Percentiles rank a stretch among this genome's conserved stretches.
phyloP scores from a whole-genome alignment of 2,113 vertebrate species.

The Prionailurus viverrinus region DNA sequence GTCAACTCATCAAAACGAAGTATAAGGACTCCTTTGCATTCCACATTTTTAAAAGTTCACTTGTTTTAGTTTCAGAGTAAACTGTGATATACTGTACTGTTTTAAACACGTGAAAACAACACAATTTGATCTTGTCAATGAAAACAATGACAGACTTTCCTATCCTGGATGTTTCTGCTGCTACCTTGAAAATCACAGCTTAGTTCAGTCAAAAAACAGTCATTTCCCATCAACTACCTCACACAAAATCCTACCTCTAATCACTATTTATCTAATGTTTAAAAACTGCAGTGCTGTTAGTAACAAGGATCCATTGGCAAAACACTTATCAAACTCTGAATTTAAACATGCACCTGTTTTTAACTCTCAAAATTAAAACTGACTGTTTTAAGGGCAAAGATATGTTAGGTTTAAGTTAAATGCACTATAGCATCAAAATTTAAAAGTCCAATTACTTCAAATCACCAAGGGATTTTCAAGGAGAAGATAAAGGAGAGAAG shows the following conservation, averaged over 20 bases:
- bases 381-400: neutral
- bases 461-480: neutral
- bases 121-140: slow-evolving; percentile 6
- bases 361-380: slow-evolving; percentile 35
- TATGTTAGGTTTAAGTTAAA: slow-evolving; percentile 2
- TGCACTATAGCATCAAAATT: neutral
- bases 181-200: slow-evolving; percentile 41
- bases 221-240: slow-evolving; percentile 3
- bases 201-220: slow-evolving; percentile 51
- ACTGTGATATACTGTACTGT: neutral
- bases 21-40: slow-evolving; percentile 2
- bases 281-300: neutral
- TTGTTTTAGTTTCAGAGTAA: slow-evolving; percentile 46
- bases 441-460: neutral
- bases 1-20: slow-evolving; percentile 52
- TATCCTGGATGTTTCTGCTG: slow-evolving; percentile 32
- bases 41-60: slow-evolving; percentile 9
- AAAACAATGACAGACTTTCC: neutral
- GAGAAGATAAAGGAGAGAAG: neutral
- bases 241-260: slow-evolving; percentile 42
- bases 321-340: slow-evolving; percentile 32
- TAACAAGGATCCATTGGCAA: neutral
- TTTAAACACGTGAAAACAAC: slow-evolving; percentile 46
- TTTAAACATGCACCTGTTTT: slow-evolving; percentile 15
- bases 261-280: neutral